A percentile compares a stretch with the other conserved stretches of the same genome.
Evolutionary conservation across 37 sponge, comb jelly and placozoan species (phyloP).

Genomic region (Agelas oroides): DNA sequence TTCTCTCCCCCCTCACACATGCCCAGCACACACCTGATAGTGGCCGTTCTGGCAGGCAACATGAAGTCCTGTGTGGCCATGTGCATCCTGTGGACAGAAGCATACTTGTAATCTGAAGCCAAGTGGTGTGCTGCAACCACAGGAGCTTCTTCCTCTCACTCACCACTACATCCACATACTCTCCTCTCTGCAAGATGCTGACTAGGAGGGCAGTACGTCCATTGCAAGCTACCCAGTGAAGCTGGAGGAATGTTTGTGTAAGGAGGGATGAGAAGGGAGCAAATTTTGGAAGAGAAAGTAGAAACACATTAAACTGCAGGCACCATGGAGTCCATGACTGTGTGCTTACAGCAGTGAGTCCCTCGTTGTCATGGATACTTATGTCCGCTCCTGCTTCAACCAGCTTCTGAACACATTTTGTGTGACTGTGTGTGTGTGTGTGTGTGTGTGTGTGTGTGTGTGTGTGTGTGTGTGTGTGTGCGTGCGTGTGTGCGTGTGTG

Average conservation of each 20-base stretch:
- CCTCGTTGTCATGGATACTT: slow-evolving; percentile 78
- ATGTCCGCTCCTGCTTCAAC: slow-evolving; percentile 93
- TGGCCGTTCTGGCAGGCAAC: slow-evolving; percentile 94
- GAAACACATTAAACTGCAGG: no score
- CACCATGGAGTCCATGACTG: background rate
- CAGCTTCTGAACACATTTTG: slow-evolving; percentile 87
- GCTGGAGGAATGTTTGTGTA: slow-evolving; percentile 19
- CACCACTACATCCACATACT: slow-evolving; percentile 80
- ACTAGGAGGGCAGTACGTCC: slow-evolving; percentile 86
- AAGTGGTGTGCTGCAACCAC: background rate
- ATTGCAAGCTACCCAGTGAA: slow-evolving; percentile 97
- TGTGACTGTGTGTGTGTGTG: slow-evolving; percentile 52
- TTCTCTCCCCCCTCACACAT: no score
- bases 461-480: background rate
- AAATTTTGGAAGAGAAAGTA: background rate
- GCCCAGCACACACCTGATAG: slow-evolving; percentile 47
- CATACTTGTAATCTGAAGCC: background rate
- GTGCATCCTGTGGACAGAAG: slow-evolving; percentile 65
- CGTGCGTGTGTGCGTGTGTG: background rate
- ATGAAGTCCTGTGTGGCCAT: slow-evolving; percentile 91
- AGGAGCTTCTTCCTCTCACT: slow-evolving; percentile 3
- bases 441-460: background rate
- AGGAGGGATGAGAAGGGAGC: no score
- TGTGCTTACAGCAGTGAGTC: slow-evolving; percentile 84
- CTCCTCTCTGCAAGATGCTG: slow-evolving; percentile 75